Percentiles rank a stretch among this genome's conserved stretches.
phyloP scores from a whole-genome alignment of 92 coral and sea anemone genomes.

The Virgularia gustaviana region DNA sequence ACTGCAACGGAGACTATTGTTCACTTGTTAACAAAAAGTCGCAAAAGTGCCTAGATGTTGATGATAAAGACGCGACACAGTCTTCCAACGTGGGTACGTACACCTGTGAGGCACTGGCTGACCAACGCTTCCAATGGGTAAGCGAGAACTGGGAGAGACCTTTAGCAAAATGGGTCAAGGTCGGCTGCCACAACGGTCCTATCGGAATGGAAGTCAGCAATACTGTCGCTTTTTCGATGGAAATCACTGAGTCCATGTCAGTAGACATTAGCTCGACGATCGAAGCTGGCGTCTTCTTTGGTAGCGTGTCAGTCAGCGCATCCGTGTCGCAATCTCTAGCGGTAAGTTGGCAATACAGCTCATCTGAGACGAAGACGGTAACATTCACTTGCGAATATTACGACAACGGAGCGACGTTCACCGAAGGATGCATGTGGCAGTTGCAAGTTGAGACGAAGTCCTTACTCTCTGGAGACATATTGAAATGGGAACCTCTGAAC shows the following conservation, averaged over 20 bases:
- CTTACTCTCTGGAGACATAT: conserved; percentile 1
- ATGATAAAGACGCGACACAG: too few species aligned
- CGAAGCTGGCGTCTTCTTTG: too few species aligned
- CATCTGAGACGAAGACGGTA: conserved; percentile 15
- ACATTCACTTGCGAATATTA: conserved; percentile 27
- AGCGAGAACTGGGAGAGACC: conserved; percentile 23
- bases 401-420: conserved; percentile 19
- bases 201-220: too few species aligned
- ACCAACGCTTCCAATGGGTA: conserved; percentile 30
- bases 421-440: conserved; percentile 33
- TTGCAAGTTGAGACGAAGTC: conserved; percentile 15
- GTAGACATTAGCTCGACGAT: too few species aligned
- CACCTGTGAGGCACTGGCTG: conserved; percentile 24
- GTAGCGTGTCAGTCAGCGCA: too few species aligned
- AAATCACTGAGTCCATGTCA: too few species aligned
- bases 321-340: too few species aligned
- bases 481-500: conserved; percentile 24
- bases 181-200: conserved; percentile 24
- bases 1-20: conserved; percentile 33
- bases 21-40: conserved; percentile 18
- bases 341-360: conserved; percentile 14
- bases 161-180: conserved; percentile 16
- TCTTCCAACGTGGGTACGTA: conserved; percentile 22
- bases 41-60: too few species aligned
- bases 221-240: too few species aligned